Conservation (phyloP, 2,888 invertebrate species). For the Vanessa cardui region DNA sequence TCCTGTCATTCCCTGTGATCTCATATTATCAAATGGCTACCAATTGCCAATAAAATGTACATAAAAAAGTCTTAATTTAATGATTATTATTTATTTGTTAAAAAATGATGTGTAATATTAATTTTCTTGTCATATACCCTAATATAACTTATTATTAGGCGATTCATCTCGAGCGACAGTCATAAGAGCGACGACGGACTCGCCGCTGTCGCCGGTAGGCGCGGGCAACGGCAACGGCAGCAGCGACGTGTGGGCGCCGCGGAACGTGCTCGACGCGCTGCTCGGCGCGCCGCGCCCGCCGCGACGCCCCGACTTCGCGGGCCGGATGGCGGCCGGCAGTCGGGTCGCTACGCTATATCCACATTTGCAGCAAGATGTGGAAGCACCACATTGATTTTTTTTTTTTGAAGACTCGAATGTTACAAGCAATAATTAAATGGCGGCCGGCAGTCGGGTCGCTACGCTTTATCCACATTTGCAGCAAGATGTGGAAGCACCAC, state of each 20-base stretch:
- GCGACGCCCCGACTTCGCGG: constrained; percentile 83
- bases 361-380: constrained; percentile 82
- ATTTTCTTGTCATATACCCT: not conserved
- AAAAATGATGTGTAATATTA: too few species aligned
- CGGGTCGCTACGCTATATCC: constrained; percentile 89
- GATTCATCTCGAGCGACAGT: constrained; percentile 70
- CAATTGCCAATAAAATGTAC: too few species aligned
- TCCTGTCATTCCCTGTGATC: too few species aligned
- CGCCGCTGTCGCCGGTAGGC: constrained; percentile 92
- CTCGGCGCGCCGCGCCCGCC: constrained; percentile 78
- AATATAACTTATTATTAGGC: constrained; percentile 51
- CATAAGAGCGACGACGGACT: constrained; percentile 90
- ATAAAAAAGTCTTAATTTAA: too few species aligned
- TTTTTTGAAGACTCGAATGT: not conserved
- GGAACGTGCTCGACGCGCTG: constrained; percentile 81
- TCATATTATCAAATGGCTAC: too few species aligned
- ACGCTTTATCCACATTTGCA: constrained; percentile 89
- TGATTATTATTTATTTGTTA: too few species aligned
- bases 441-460: constrained; percentile 84
- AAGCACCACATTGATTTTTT: constrained; percentile 57
- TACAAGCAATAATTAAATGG: constrained; percentile 80
- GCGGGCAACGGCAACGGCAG: constrained; percentile 58
- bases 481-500: constrained; percentile 66
- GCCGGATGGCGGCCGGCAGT: constrained; percentile 85
- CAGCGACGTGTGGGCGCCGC: constrained; percentile 69